Conservation (phyloP, 2,797 vertebrate species). For the Manis javanica region DNA sequence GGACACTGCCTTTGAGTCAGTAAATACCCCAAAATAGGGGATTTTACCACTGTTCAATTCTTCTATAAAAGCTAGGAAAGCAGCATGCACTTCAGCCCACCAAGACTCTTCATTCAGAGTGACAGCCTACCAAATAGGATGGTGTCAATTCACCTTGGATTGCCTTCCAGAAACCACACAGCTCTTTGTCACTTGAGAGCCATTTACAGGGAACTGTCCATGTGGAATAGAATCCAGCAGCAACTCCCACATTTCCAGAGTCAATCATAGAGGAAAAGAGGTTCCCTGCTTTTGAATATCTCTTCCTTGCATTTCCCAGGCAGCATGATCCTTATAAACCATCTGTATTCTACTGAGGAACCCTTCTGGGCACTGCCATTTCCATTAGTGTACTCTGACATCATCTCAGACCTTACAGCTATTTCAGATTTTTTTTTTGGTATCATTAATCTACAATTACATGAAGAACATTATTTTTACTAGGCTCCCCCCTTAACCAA, state of each 20-base stretch:
- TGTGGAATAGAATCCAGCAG: background rate
- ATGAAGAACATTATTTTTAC: no score
- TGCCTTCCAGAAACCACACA: background rate
- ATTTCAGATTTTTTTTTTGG: background rate
- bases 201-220: background rate
- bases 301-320: background rate
- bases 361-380: background rate
- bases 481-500: no score
- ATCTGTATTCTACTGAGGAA: background rate
- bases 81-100: background rate
- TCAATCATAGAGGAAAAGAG: background rate
- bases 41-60: background rate
- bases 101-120: background rate
- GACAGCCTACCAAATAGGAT: background rate
- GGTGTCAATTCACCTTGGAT: background rate
- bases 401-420: background rate
- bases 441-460: no score
- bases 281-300: no score
- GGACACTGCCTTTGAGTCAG: background rate
- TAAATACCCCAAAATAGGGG: background rate
- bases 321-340: background rate
- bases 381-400: background rate
- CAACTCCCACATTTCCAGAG: background rate
- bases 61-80: background rate
- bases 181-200: background rate